A percentile compares a stretch with the other conserved stretches of the same genome.
Evolutionary conservation across 1,140 invertebrate genomes (phyloP).

Genomic region (Hetaerina americana): DNA sequence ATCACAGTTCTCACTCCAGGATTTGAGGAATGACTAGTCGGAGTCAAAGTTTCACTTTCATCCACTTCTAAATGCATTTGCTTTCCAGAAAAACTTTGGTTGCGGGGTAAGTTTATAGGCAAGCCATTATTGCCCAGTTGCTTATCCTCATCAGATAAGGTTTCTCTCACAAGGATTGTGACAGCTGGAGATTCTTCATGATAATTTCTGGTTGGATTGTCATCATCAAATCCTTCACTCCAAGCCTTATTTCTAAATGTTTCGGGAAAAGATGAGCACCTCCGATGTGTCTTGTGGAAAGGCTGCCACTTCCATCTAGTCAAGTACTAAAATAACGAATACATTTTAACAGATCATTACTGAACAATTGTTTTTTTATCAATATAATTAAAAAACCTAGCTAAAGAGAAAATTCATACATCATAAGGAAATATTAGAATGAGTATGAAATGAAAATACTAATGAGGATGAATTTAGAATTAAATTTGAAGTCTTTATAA

Average conservation of each 20-base stretch:
- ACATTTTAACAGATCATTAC: not conserved
- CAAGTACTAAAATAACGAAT: slow-evolving; percentile 19
- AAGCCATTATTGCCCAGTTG: not conserved
- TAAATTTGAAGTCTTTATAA: no score
- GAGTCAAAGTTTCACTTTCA: not conserved
- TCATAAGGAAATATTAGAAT: no score
- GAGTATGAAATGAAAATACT: no score
- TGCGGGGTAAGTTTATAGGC: not conserved
- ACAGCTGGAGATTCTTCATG: not conserved
- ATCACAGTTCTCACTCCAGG: not conserved
- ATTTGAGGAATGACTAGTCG: not conserved
- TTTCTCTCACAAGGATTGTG: not conserved
- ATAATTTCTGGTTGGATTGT: not conserved
- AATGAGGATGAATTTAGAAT: no score
- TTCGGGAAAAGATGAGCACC: slow-evolving; percentile 32
- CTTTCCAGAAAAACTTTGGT: not conserved
- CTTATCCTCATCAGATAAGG: not conserved
- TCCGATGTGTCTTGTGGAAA: slow-evolving; percentile 25
- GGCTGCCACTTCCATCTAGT: slow-evolving; percentile 20
- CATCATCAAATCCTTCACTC: not conserved
- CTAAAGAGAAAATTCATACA: no score
- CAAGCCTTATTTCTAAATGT: slow-evolving; percentile 4
- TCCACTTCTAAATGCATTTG: no score
- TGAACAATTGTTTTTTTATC: no score
- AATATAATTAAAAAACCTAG: no score